Percentiles rank a stretch among this genome's conserved stretches.
Conservation (phyloP, 2,797 vertebrate genomes). For the Pangasius mekongensis region DNA sequence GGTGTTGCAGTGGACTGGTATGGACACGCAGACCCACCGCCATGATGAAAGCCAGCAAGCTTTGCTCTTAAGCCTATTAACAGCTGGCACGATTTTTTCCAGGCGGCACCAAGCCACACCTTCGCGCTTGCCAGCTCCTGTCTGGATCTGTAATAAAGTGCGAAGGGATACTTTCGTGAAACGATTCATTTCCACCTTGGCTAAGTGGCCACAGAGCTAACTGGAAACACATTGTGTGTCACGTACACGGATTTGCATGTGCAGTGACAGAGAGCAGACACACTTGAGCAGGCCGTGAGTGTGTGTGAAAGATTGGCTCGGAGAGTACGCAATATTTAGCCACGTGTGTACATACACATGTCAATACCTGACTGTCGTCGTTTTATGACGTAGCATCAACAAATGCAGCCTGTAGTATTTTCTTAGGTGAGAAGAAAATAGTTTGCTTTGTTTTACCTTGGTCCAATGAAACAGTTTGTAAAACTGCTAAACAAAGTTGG, state of each 20-base stretch:
- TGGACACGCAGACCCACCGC: conserved; percentile 55
- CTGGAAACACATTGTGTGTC: conserved; percentile 54
- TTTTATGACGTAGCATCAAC: background rate
- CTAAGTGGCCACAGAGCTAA: conserved; percentile 47
- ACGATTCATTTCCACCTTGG: conserved; percentile 52
- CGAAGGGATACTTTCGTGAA: conserved; percentile 48
- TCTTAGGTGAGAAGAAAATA: background rate
- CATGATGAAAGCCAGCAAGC: conserved; percentile 54
- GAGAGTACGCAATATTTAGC: background rate
- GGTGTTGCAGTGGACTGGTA: conserved; percentile 44
- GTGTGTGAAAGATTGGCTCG: conserved; percentile 1
- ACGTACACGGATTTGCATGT: conserved; percentile 46
- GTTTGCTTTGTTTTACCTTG: background rate
- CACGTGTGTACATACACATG: background rate
- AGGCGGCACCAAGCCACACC: conserved; percentile 41
- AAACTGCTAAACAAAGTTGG: background rate
- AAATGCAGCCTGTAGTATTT: background rate
- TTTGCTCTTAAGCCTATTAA: conserved; percentile 55
- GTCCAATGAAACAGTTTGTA: background rate
- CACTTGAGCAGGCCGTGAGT: conserved; percentile 12
- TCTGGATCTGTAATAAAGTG: conserved; percentile 45
- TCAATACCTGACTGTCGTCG: background rate
- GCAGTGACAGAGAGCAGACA: conserved; percentile 51
- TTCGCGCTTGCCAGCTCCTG: conserved; percentile 28
- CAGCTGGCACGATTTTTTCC: conserved; percentile 48